phyloP scores from a whole-genome alignment of 2,888 invertebrate genomes.

The Dione vanillae region DNA sequence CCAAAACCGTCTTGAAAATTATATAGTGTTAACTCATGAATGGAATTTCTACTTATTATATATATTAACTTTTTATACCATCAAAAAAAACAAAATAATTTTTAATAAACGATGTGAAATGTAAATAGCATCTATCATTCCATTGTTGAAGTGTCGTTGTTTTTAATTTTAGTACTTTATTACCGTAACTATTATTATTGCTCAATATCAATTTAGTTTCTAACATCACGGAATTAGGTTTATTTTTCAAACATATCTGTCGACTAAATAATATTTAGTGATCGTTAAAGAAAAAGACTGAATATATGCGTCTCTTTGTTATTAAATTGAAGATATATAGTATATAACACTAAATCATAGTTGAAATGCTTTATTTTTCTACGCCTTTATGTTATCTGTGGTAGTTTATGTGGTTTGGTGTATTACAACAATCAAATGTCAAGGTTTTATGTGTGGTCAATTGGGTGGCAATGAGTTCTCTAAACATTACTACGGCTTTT shows the following conservation, averaged over 20 bases:
- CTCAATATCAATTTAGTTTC: constrained; percentile 13
- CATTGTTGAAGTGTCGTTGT: not conserved
- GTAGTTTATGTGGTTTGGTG: not conserved
- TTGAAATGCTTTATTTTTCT: not conserved
- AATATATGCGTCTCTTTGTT: not conserved
- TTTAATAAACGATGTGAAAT: not conserved
- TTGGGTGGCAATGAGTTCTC: constrained; percentile 15
- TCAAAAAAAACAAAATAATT: not conserved
- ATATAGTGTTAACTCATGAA: not conserved
- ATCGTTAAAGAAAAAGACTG: not conserved
- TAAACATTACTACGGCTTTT: constrained; percentile 9
- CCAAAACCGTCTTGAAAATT: not conserved
- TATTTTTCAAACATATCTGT: not conserved
- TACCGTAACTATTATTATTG: constrained; percentile 13
- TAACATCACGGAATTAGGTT: not conserved
- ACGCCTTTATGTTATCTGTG: constrained; percentile 3
- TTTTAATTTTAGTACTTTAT: constrained; percentile 6
- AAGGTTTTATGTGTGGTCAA: constrained; percentile 21
- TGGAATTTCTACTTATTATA: not conserved
- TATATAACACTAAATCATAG: constrained; percentile 8
- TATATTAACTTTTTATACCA: not conserved
- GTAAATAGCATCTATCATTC: constrained; percentile 18
- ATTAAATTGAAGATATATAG: constrained; percentile 18
- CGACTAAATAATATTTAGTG: not conserved
- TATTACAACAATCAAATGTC: constrained; percentile 5